phyloP scores from a whole-genome alignment of 2,888 invertebrate genomes.

The Athalia rosae region DNA sequence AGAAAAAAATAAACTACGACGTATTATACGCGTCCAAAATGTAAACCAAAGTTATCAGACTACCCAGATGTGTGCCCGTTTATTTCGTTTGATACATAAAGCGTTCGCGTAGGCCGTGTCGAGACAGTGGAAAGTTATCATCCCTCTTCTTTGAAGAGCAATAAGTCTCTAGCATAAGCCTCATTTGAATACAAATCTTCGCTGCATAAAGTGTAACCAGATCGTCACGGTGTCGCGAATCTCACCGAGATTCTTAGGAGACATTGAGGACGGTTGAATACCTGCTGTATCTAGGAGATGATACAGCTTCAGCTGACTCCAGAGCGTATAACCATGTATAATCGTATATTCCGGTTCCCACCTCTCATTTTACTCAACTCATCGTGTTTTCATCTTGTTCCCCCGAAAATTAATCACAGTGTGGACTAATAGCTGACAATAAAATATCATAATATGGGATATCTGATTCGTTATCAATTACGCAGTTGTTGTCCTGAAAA shows the following conservation, averaged over 20 bases:
- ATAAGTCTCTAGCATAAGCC: conserved; percentile 10
- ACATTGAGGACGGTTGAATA: conserved; percentile 7
- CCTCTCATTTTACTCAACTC: conserved; percentile 1
- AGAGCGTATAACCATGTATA: neutral
- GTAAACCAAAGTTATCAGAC: too few species aligned
- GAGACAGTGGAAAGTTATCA: conserved; percentile 5
- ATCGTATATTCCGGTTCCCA: too few species aligned
- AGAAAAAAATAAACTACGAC: too few species aligned
- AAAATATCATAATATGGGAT: neutral
- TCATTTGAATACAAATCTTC: conserved; percentile 26
- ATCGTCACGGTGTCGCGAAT: neutral
- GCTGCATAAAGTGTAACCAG: neutral
- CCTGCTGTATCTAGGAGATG: neutral
- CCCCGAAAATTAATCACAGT: conserved; percentile 15
- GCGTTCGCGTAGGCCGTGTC: neutral
- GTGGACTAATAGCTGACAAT: conserved; percentile 4
- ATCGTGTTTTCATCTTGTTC: conserved; percentile 13
- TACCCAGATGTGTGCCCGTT: neutral
- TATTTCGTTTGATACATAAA: neutral
- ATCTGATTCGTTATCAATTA: conserved; percentile 4
- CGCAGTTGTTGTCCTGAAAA: conserved; percentile 12
- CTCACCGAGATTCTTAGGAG: conserved; percentile 18
- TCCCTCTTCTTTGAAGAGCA: conserved; percentile 10
- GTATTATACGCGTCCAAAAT: too few species aligned
- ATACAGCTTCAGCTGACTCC: neutral